Evolutionary conservation across 2,797 vertebrate genomes (phyloP).

Genomic region (Lutjanus campechanus): DNA sequence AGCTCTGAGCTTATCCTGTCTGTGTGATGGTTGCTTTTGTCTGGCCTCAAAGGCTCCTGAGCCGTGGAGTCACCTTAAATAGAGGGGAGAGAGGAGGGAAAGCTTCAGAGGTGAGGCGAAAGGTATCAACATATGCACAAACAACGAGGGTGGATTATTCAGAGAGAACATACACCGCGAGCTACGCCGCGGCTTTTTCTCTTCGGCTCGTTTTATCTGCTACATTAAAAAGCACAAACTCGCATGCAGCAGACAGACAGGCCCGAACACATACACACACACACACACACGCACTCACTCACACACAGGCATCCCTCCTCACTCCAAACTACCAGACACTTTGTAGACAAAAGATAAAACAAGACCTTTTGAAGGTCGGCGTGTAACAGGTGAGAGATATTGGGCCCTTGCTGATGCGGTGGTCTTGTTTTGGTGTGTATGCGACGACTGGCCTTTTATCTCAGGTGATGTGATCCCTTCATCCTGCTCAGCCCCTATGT

Average conservation of each 20-base stretch:
- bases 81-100: not conserved
- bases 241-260: conserved; percentile 2
- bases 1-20: conserved; percentile 59
- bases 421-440: conserved; percentile 66
- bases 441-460: conserved; percentile 69
- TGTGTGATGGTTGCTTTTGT: conserved; percentile 71
- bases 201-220: conserved; percentile 34
- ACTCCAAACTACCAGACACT: conserved; percentile 53
- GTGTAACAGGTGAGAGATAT: conserved; percentile 68
- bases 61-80: conserved; percentile 48
- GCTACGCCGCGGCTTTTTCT: not conserved
- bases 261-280: not conserved
- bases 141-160: conserved; percentile 37
- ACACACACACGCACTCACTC: not conserved
- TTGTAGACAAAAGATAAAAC: conserved; percentile 73
- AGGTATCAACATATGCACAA: conserved; percentile 49
- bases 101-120: conserved; percentile 27
- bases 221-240: conserved; percentile 19
- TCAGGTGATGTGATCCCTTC: conserved; percentile 71
- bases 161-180: not conserved
- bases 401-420: conserved; percentile 23
- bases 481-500: conserved; percentile 73
- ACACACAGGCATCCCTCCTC: conserved; percentile 38
- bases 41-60: conserved; percentile 66
- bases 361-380: conserved; percentile 71